Conservation (phyloP, 2,888 invertebrate species). For the Netelia virgata region DNA sequence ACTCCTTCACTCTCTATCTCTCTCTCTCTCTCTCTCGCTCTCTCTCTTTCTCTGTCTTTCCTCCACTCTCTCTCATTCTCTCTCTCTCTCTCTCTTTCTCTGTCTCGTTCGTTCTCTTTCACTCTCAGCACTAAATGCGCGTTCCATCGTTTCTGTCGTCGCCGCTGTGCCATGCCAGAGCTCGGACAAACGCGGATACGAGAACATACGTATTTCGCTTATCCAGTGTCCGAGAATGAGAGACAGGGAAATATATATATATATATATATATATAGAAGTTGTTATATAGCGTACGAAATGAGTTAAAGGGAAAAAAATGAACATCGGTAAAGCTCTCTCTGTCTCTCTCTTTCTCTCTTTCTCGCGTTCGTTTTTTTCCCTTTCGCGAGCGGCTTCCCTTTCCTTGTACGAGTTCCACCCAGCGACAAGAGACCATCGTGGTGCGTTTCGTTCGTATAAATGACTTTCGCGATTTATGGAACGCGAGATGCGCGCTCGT, state of each 20-base stretch:
- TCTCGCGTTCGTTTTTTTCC: slow-evolving; percentile 15
- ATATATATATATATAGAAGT: slow-evolving; percentile 8
- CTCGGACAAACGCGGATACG: background rate
- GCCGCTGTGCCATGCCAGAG: slow-evolving; percentile 32
- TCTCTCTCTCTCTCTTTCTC: background rate
- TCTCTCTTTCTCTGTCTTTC: too few species aligned
- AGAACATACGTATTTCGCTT: slow-evolving; percentile 13
- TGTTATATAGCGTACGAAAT: too few species aligned
- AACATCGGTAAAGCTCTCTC: slow-evolving; percentile 23
- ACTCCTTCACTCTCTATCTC: too few species aligned
- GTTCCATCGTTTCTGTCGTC: slow-evolving; percentile 33
- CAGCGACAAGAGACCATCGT: background rate
- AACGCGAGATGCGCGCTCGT: background rate
- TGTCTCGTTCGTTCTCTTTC: background rate
- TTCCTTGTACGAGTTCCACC: slow-evolving; percentile 65
- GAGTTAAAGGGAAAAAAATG: slow-evolving; percentile 27
- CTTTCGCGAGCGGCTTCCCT: slow-evolving; percentile 50
- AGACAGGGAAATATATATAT: background rate
- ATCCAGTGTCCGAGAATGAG: background rate
- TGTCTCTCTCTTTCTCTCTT: too few species aligned
- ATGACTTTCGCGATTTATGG: slow-evolving; percentile 30
- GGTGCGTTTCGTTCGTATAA: background rate
- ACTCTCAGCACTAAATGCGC: background rate
- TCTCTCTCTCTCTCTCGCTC: too few species aligned
- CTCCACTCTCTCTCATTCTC: background rate